Evolutionary conservation across 2,888 invertebrate species (phyloP), one percentile per base, ranked within the genome.

Genomic region (Bimastos eiseni): DNA sequence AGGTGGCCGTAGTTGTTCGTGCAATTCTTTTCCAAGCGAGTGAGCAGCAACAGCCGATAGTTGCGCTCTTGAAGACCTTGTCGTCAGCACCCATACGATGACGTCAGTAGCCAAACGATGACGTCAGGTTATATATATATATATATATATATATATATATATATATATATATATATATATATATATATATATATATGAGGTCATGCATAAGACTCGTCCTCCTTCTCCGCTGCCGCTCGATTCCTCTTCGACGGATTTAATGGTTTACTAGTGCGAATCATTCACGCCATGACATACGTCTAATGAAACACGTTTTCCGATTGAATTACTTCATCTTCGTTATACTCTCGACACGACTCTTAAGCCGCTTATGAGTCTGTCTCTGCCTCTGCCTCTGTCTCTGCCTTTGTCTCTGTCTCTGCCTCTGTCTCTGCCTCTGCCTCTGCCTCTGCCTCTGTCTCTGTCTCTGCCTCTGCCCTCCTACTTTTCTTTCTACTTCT

Each of bases 141-240:
- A 83, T 83, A 83, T 83, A 83, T 83, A 83, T 83, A 83, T 83
- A 83, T 83, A 83, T 83, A 83, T 83, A 15, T 83, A 83, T 83
- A n/a, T 83, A 83, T 83, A n/a, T 83, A 83, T 84, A 11, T 86
- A 17, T 86, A 36, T 83, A 83, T 83, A 17, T 83, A 83, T 33
- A 19, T 30, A n/a, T 33, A 19, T 30, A 83, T 83, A 11, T 83
- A 83, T 83, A 19, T 83, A 30, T 83, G 13, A 86, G 13, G 70
- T 70, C 70, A n/a, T 70, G 70, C 3, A n/a, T 8, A 70, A 70
- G 70, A 70, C 70, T 70, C 70, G 3, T 49, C 21, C 44, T 44
- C 44, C 44, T 44, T 15, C 44, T 44, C 44, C n/a, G n/a, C 11
- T 70, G 70, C n/a, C 70, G 30, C 6, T 70, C 70, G 30, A 70